Percentiles rank a stretch among this genome's conserved stretches.
Evolutionary conservation across 1,140 invertebrate genomes (phyloP).

Genomic region (Plectus sambesii): DNA sequence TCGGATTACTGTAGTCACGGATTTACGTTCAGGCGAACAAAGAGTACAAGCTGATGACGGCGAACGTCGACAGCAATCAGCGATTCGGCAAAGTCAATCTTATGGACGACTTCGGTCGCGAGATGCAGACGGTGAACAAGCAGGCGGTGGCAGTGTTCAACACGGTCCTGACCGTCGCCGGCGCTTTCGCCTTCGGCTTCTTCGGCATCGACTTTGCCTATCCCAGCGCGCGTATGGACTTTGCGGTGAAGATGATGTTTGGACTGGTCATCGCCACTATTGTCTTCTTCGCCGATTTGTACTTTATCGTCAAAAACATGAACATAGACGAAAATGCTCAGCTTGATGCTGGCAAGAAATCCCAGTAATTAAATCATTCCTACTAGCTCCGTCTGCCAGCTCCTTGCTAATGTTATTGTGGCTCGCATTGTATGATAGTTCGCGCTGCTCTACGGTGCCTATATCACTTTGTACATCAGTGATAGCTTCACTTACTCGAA

Average conservation of each 20-base stretch:
- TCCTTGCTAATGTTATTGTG: too few species aligned
- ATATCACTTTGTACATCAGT: too few species aligned
- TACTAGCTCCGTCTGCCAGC: too few species aligned
- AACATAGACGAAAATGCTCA: too few species aligned
- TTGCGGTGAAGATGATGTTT: constrained; percentile 46
- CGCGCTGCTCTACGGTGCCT: too few species aligned
- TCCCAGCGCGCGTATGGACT: constrained; percentile 32
- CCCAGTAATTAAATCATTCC: too few species aligned
- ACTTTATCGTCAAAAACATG: constrained; percentile 48
- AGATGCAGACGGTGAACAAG: constrained; percentile 47
- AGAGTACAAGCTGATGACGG: constrained; percentile 32
- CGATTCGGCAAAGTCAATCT: constrained; percentile 22
- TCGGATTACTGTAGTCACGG: too few species aligned
- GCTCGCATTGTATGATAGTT: too few species aligned
- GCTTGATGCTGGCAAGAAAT: too few species aligned
- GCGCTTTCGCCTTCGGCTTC: constrained; percentile 50
- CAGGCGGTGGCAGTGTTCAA: constrained; percentile 49
- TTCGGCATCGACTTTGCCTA: constrained; percentile 37
- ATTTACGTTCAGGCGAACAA: constrained; percentile 27
- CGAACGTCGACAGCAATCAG: constrained; percentile 29
- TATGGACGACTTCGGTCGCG: constrained; percentile 34
- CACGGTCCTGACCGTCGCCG: constrained; percentile 49
- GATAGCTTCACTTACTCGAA: too few species aligned
- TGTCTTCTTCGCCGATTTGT: constrained; percentile 51
- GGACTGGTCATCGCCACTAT: constrained; percentile 48